phyloP scores from a whole-genome alignment of 92 coral and sea anemone species.

The Umimayanthus kanabou region DNA sequence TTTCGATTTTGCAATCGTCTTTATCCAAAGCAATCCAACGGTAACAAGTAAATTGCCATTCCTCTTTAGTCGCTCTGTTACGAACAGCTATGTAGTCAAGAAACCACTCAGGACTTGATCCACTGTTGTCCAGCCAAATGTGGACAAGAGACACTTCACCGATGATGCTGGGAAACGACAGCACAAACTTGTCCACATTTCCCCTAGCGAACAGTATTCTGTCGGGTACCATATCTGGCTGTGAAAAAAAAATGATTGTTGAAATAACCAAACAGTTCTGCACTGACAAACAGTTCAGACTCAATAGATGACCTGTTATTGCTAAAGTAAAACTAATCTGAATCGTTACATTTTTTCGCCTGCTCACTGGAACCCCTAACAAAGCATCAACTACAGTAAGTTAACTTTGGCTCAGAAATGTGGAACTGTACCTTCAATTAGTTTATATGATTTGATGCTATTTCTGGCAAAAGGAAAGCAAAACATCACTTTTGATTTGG shows the following conservation, averaged over 20 bases:
- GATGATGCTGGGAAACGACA: constrained; percentile 4
- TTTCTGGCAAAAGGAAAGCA: too few species aligned
- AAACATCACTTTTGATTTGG: too few species aligned
- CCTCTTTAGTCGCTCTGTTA: constrained; percentile 36
- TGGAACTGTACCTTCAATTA: too few species aligned
- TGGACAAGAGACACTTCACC: constrained; percentile 37
- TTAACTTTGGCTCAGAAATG: too few species aligned
- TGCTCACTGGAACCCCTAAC: too few species aligned
- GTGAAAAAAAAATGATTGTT: neutral
- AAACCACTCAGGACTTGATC: constrained; percentile 54
- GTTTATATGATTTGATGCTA: too few species aligned
- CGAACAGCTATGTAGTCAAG: constrained; percentile 34
- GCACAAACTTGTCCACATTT: constrained; percentile 21
- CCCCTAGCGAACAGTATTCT: constrained; percentile 43
- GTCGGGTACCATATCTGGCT: constrained; percentile 3
- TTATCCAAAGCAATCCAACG: constrained; percentile 56
- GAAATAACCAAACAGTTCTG: too few species aligned
- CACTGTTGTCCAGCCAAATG: constrained; percentile 51
- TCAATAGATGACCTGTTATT: too few species aligned
- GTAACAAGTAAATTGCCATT: constrained; percentile 44
- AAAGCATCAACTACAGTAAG: too few species aligned
- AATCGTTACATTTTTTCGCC: too few species aligned
- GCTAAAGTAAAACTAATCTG: too few species aligned
- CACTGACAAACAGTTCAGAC: too few species aligned
- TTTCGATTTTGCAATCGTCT: constrained; percentile 44